Evolutionary conservation across 1,140 invertebrate species (phyloP), one percentile per base, ranked within the genome.

Genomic region (Metopolophium dirhodum): DNA sequence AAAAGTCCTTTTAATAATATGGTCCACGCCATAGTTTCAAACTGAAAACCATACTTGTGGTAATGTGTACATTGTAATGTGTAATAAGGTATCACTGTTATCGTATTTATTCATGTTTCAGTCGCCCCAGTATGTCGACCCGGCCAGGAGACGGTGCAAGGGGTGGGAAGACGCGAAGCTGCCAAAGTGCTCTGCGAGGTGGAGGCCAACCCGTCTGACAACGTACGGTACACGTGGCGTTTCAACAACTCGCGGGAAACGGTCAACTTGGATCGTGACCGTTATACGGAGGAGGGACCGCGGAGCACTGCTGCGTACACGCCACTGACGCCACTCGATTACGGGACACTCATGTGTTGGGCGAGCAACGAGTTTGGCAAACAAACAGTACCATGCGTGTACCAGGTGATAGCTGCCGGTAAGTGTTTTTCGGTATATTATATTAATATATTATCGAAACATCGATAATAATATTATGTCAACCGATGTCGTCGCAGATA

Each of bases 121-220:
- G 97, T 97, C 95, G 96, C 96, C 23, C 97, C 97, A 2, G 96
- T 97, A 22, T 98, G 97, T 94, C 96, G 96, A 51, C 95, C 96
- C 2, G 96, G 96, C 20, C 97, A 97, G 94, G 95, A 96, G 49
- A 96, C 96, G 92, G 96, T 96, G n/a, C 97, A 97, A 94, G 97
- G 97, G n/a, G 97, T 98, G 2, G 98, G 97, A 0, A 96, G 97
- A 68, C 97, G 97, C 82, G 98, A 98, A 95, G 96, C 96, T 14
- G 96, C 97, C 23, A 96, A 96, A 94, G 97, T 98, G 90, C 96
- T 96, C 11, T 98, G 98, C 95, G 97, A 98, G 94, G 95, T 98
- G 86, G 97, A 98, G 94, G 97, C 97, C n/a, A 98, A 98, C 95
- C 98, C 98, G 6, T 95, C 96, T 94, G 86, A 88, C 94, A 96